A percentile compares a stretch with the other conserved stretches of the same genome.
Evolutionary conservation across 1,140 invertebrate genomes (phyloP).

Genomic region (Heterodera schachtii): DNA sequence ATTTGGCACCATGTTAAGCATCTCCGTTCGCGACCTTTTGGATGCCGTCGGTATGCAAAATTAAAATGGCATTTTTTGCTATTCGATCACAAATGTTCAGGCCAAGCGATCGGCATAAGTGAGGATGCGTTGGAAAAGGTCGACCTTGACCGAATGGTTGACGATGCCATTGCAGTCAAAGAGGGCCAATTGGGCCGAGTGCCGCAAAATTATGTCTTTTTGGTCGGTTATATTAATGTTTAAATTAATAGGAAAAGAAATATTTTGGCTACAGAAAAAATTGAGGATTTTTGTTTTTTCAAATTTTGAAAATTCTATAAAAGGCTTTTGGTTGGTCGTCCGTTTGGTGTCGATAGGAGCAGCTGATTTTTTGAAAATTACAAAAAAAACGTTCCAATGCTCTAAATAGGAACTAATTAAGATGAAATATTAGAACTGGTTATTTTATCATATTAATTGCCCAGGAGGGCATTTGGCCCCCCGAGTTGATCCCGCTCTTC

Average conservation of each 20-base stretch:
- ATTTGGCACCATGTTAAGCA: not conserved
- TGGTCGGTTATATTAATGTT: constrained; percentile 3
- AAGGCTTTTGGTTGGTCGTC: no score
- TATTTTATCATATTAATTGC: constrained; percentile 7
- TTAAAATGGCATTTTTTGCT: no score
- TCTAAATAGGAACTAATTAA: no score
- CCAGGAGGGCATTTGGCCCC: constrained; percentile 49
- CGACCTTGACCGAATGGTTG: constrained; percentile 44
- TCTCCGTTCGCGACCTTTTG: constrained; percentile 7
- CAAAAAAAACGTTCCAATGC: no score
- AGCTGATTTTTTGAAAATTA: no score
- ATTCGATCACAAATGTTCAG: constrained; percentile 30
- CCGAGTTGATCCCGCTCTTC: constrained; percentile 46
- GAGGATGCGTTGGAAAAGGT: constrained; percentile 45
- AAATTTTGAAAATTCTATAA: no score
- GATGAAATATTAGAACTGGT: no score
- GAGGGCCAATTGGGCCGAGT: constrained; percentile 42
- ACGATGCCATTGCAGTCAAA: constrained; percentile 50
- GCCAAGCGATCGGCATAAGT: constrained; percentile 50
- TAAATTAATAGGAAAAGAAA: no score
- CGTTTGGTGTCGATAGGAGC: no score
- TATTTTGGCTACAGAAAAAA: no score
- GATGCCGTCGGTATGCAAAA: constrained; percentile 24
- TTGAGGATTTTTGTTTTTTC: no score
- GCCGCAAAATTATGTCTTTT: constrained; percentile 45